phyloP scores from a whole-genome alignment of 2,888 invertebrate species.

The Cephus pygmeus region DNA sequence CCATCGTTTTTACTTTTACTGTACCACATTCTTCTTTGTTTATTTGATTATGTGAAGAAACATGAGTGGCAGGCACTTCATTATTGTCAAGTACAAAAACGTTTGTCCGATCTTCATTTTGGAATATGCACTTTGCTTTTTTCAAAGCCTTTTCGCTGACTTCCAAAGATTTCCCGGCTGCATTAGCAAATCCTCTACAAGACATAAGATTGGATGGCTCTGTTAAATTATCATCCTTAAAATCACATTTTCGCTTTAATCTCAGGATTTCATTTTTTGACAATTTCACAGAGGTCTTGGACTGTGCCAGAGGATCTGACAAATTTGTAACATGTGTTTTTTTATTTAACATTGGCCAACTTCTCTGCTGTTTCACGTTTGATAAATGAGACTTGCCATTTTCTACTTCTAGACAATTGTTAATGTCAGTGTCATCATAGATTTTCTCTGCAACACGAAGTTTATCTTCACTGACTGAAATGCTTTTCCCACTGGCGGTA shows the following conservation, averaged over 20 bases:
- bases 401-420: background rate
- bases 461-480: slow-evolving; percentile 29
- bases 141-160: slow-evolving; percentile 54
- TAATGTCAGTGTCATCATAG: slow-evolving; percentile 21
- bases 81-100: too few relatives aligned
- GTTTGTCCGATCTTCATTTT: slow-evolving; percentile 47
- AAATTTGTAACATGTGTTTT: background rate
- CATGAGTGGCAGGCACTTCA: too few relatives aligned
- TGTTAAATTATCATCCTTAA: too few relatives aligned
- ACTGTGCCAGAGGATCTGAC: background rate
- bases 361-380: background rate
- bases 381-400: background rate
- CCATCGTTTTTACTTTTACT: too few relatives aligned
- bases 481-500: slow-evolving; percentile 34
- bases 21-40: too few relatives aligned
- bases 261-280: background rate
- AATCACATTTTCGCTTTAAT: background rate
- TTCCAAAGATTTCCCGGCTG: slow-evolving; percentile 32
- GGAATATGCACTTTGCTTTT: slow-evolving; percentile 55
- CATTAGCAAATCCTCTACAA: slow-evolving; percentile 36
- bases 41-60: too few relatives aligned
- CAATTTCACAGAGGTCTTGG: background rate
- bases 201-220: background rate
- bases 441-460: slow-evolving; percentile 23
- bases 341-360: background rate